Evolutionary conservation across 35 echinoderm and acorn worm genomes (phyloP).

Genomic region (Acanthaster planci): DNA sequence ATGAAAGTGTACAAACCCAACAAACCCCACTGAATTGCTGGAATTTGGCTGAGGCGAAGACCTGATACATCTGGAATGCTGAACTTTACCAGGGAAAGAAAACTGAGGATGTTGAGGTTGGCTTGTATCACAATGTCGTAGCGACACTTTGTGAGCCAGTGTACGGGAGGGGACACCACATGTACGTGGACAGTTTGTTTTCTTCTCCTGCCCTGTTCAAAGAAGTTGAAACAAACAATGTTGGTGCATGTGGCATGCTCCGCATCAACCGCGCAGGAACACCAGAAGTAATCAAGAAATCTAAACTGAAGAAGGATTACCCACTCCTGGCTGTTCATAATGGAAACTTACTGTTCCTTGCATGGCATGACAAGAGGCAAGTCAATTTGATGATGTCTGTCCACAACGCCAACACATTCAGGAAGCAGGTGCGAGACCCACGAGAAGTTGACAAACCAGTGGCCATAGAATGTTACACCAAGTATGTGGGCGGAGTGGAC

Average conservation of each 20-base stretch:
- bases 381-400: constrained; percentile 36
- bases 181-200: constrained; percentile 76
- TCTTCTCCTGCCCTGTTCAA: constrained; percentile 37
- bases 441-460: constrained; percentile 15
- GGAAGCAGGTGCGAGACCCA: constrained; percentile 5
- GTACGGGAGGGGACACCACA: constrained; percentile 37
- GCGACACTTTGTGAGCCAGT: not conserved
- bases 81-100: no score
- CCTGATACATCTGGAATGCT: not conserved
- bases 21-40: no score
- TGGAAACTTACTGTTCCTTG: constrained; percentile 33
- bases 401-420: constrained; percentile 35
- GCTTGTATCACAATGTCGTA: not conserved
- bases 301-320: constrained; percentile 45
- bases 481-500: constrained; percentile 78
- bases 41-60: not conserved
- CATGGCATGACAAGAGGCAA: constrained; percentile 37
- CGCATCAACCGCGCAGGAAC: constrained; percentile 30
- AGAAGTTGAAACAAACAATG: constrained; percentile 16
- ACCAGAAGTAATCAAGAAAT: constrained; percentile 35
- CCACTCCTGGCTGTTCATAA: not conserved
- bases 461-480: no score
- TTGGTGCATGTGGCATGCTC: constrained; percentile 53
- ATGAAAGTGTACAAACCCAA: not conserved
- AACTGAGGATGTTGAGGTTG: no score